Percentiles rank a stretch among this genome's conserved stretches.
Conservation (phyloP, 2,888 invertebrate species). For the Arge pagana region DNA sequence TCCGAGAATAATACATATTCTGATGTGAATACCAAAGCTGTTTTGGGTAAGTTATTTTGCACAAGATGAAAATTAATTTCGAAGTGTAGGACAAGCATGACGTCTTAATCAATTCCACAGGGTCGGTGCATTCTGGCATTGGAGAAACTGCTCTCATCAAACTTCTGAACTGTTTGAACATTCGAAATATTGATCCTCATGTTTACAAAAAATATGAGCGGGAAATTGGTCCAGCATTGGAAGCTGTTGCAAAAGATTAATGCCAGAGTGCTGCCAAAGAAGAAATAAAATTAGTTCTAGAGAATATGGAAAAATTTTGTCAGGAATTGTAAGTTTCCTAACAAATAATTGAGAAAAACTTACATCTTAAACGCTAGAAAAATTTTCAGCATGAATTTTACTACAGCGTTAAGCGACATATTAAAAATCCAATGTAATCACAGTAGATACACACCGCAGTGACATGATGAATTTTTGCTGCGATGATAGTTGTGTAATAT, state of each 20-base stretch:
- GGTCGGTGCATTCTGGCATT: constrained; percentile 24
- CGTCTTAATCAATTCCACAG: too few relatives aligned
- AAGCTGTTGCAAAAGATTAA: constrained; percentile 22
- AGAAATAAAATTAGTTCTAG: constrained; percentile 23
- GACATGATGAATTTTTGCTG: neutral
- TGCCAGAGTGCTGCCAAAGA: constrained; percentile 21
- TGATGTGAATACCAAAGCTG: constrained; percentile 24
- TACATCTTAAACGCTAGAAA: neutral
- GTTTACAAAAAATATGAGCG: constrained; percentile 26
- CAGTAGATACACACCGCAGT: too few relatives aligned
- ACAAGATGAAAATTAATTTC: constrained; percentile 4
- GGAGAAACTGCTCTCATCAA: constrained; percentile 23
- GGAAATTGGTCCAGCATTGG: constrained; percentile 24
- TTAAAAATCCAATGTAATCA: too few relatives aligned
- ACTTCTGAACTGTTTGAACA: constrained; percentile 25
- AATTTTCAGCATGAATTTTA: too few relatives aligned
- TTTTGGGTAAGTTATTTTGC: constrained; percentile 20
- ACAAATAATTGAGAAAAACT: neutral
- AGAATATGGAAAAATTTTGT: constrained; percentile 23
- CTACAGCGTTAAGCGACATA: too few relatives aligned
- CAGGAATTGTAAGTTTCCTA: constrained; percentile 27
- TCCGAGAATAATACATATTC: constrained; percentile 7
- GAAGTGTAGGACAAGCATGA: neutral
- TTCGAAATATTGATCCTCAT: constrained; percentile 12
- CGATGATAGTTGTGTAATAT: too few relatives aligned